Percentiles rank a stretch among this genome's conserved stretches.
phyloP scores from a whole-genome alignment of 2,888 invertebrate species.

The Troides helena region DNA sequence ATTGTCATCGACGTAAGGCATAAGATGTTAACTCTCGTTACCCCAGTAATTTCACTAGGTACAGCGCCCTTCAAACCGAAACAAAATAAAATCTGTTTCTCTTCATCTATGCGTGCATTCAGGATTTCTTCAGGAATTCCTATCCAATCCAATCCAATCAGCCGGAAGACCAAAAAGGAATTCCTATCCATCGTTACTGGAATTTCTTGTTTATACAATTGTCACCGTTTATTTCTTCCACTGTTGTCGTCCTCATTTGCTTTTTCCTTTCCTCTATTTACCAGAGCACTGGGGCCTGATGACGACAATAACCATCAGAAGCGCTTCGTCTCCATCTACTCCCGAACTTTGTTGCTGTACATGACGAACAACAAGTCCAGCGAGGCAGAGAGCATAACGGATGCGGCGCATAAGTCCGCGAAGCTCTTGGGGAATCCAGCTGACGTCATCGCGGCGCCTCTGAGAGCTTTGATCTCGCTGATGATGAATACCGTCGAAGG shows the following conservation, averaged over 20 bases:
- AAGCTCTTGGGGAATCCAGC: constrained; percentile 7
- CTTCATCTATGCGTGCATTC: too few relatives aligned
- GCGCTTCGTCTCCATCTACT: constrained; percentile 18
- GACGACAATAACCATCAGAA: constrained; percentile 5
- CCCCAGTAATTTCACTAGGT: too few relatives aligned
- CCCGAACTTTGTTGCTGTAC: constrained; percentile 9
- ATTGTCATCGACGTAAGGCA: too few relatives aligned
- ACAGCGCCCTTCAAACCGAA: too few relatives aligned
- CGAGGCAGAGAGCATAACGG: constrained; percentile 5
- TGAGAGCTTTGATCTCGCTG: constrained; percentile 1
- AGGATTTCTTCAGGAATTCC: too few relatives aligned
- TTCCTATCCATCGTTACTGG: too few relatives aligned
- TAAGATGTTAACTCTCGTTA: too few relatives aligned
- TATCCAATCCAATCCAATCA: too few relatives aligned
- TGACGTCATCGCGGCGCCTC: constrained; percentile 4
- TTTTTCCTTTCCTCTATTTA: not conserved
- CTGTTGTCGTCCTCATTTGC: not conserved
- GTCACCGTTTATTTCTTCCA: not conserved
- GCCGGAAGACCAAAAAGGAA: too few relatives aligned
- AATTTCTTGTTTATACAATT: too few relatives aligned
- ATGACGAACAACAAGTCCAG: constrained; percentile 2
- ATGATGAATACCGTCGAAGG: constrained; percentile 11
- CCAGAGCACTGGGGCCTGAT: constrained; percentile 18
- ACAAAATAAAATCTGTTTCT: too few relatives aligned
- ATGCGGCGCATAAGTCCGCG: constrained; percentile 4